Percentiles rank a stretch among this genome's conserved stretches.
Evolutionary conservation across 2,888 invertebrate species (phyloP).

Genomic region (Blera fallax): DNA sequence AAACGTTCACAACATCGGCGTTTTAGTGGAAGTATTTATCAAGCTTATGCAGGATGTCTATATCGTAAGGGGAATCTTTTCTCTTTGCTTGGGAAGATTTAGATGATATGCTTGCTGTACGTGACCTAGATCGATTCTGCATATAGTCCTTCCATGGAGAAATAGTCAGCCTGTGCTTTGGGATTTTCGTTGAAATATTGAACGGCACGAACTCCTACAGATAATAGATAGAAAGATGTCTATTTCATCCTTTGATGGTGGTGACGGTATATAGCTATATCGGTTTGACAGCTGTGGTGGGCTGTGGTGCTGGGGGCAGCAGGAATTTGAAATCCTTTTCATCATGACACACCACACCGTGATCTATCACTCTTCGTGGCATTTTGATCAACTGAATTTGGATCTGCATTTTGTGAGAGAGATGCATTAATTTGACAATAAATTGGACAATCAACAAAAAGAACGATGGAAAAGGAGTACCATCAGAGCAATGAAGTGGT

Average conservation of each 20-base stretch:
- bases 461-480: no score
- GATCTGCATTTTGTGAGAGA: not conserved
- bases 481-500: no score
- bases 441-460: no score
- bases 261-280: not conserved
- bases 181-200: conserved; percentile 19
- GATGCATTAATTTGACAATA: no score
- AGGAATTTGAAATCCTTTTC: not conserved
- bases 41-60: conserved; percentile 29
- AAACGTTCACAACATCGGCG: not conserved
- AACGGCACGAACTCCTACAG: conserved; percentile 29
- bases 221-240: conserved; percentile 9
- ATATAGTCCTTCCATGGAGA: not conserved
- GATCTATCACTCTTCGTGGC: not conserved
- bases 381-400: not conserved
- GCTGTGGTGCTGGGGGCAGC: no score
- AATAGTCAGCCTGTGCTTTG: not conserved
- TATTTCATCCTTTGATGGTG: conserved; percentile 10
- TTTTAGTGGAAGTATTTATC: not conserved
- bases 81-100: conserved; percentile 3
- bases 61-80: not conserved
- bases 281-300: not conserved
- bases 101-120: conserved; percentile 38
- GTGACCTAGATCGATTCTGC: conserved; percentile 50
- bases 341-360: conserved; percentile 6